Evolutionary conservation across 2,888 invertebrate genomes (phyloP).

Genomic region (Cremastinae sp.): DNA sequence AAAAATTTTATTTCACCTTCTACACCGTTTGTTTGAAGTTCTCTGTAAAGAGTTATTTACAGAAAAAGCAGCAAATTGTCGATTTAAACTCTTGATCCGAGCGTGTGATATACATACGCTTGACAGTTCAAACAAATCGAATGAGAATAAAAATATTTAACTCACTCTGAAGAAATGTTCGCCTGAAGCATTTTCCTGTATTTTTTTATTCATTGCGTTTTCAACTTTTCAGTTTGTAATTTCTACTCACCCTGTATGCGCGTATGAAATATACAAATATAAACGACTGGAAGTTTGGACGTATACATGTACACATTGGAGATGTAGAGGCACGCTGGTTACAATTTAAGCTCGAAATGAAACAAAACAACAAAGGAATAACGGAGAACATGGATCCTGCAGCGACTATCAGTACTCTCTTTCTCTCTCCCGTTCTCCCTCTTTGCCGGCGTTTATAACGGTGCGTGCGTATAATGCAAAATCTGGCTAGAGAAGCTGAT

Average conservation of each 20-base stretch:
- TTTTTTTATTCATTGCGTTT: too few species aligned
- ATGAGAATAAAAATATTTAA: background rate
- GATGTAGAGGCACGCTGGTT: constrained; percentile 51
- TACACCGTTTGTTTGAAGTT: too few species aligned
- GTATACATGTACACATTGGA: constrained; percentile 46
- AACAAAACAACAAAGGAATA: constrained; percentile 70
- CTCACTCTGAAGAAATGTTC: too few species aligned
- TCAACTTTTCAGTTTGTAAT: too few species aligned
- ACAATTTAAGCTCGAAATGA: constrained; percentile 68
- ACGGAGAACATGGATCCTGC: background rate
- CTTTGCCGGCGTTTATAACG: constrained; percentile 25
- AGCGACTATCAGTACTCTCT: constrained; percentile 45
- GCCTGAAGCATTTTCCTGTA: too few species aligned
- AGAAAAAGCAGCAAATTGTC: too few species aligned
- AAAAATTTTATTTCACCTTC: too few species aligned
- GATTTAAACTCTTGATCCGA: too few species aligned
- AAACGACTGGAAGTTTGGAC: constrained; percentile 35
- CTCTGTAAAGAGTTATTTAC: too few species aligned
- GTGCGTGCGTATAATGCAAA: constrained; percentile 35
- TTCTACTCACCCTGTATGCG: background rate
- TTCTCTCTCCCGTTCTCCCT: background rate
- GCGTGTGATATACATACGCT: too few species aligned
- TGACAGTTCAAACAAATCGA: background rate
- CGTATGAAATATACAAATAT: constrained; percentile 28
- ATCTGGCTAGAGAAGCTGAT: too few species aligned